Evolutionary conservation across 2,888 invertebrate species (phyloP).

Genomic region (Ormia ochracea): DNA sequence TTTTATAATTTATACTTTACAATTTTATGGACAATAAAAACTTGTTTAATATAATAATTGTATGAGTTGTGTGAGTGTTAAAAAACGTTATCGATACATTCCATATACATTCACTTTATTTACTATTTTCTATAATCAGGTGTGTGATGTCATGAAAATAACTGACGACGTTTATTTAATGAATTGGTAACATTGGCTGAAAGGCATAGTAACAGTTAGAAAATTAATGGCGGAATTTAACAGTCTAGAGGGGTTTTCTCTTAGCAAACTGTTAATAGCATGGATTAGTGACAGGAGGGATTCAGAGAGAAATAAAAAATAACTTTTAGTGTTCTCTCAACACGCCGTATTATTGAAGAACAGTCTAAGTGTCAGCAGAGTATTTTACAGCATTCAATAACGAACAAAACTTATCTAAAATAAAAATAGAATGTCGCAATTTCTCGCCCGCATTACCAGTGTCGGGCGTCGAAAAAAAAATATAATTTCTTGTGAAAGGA

Average conservation of each 20-base stretch:
- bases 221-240: neutral
- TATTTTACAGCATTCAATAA: too few relatives aligned
- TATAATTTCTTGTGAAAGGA: too few relatives aligned
- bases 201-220: neutral
- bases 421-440: too few relatives aligned
- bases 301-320: too few relatives aligned
- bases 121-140: slow-evolving; percentile 17
- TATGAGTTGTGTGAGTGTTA: slow-evolving; percentile 12
- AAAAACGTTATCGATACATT: neutral
- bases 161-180: neutral
- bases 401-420: too few relatives aligned
- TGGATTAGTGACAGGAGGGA: too few relatives aligned
- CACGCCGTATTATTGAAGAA: too few relatives aligned
- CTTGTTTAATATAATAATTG: slow-evolving; percentile 6
- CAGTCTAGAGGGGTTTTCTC: neutral
- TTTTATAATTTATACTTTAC: slow-evolving; percentile 11
- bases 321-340: too few relatives aligned
- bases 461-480: too few relatives aligned
- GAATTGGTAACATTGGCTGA: neutral
- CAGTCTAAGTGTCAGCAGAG: too few relatives aligned
- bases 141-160: slow-evolving; percentile 47
- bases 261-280: too few relatives aligned
- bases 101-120: neutral
- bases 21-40: neutral
- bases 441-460: too few relatives aligned